Percentiles rank a stretch among this genome's conserved stretches.
Conservation (phyloP, 2,797 vertebrate species). For the Meriones psammophilus region DNA sequence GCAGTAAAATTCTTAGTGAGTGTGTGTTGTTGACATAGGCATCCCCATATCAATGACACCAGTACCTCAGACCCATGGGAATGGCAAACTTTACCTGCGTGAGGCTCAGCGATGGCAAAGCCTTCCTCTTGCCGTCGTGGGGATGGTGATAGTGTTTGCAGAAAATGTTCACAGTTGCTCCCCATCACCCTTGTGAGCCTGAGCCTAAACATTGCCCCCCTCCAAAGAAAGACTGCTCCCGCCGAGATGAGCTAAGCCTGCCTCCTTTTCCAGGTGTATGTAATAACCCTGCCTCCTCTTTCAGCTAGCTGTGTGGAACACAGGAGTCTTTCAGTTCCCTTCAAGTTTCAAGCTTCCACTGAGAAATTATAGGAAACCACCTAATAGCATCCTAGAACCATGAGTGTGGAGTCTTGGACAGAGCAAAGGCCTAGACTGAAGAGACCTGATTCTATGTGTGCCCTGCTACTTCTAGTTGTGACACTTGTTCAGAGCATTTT, state of each 20-base stretch:
- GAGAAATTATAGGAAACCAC: not conserved
- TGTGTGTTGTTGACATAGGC: not conserved
- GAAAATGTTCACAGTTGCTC: not conserved
- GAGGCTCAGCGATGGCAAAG: not conserved
- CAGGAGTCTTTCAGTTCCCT: slow-evolving; percentile 34
- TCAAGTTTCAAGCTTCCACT: slow-evolving; percentile 37
- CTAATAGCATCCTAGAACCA: not conserved
- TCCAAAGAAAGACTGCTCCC: not conserved
- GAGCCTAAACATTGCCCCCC: not conserved
- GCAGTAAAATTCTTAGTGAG: not conserved
- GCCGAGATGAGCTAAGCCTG: not conserved
- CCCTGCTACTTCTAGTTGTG: not conserved
- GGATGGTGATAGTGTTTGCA: not conserved
- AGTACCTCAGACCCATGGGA: not conserved
- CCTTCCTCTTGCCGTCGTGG: not conserved
- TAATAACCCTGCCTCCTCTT: not conserved
- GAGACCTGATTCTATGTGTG: not conserved
- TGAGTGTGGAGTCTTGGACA: not conserved
- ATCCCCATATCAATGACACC: not conserved
- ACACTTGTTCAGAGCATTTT: not conserved
- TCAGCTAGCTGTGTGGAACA: not conserved
- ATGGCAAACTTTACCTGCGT: not conserved
- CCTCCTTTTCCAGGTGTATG: not conserved
- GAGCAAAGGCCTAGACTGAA: slow-evolving; percentile 3
- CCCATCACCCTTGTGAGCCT: not conserved